Evolutionary conservation across 2,797 vertebrate genomes (phyloP).

Genomic region (Phoebastria nigripes): DNA sequence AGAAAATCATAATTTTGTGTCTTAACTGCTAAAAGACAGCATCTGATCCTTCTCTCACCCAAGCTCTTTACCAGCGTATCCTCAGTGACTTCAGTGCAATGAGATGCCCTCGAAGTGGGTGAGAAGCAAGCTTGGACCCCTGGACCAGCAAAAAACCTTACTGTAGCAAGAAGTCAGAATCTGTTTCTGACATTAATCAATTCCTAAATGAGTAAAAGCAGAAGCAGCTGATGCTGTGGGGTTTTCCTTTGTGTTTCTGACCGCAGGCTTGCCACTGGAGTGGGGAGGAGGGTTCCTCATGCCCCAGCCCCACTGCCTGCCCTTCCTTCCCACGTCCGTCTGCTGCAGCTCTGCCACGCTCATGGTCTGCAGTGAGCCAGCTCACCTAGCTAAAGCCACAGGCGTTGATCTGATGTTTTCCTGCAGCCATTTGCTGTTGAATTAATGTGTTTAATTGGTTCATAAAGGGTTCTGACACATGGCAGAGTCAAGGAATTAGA

Average conservation of each 20-base stretch:
- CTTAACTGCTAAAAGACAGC: not conserved
- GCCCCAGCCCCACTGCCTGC: not conserved
- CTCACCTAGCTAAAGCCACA: not conserved
- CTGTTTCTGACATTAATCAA: not conserved
- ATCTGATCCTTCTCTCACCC: not conserved
- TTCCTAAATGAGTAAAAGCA: not conserved
- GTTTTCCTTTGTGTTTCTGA: not conserved
- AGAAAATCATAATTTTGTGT: constrained; percentile 35
- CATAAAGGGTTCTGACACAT: not conserved
- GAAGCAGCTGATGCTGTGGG: not conserved
- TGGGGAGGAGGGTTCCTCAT: not conserved
- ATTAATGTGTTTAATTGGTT: not conserved
- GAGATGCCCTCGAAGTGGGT: not conserved
- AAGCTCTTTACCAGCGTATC: not conserved
- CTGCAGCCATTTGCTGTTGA: not conserved
- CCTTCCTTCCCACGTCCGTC: not conserved
- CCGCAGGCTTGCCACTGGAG: not conserved
- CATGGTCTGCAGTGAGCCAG: not conserved
- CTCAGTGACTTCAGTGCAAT: not conserved
- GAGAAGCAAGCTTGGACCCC: not conserved
- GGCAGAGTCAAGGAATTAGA: not conserved
- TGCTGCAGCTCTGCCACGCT: not conserved
- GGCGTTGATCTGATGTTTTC: not conserved
- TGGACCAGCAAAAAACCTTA: not conserved
- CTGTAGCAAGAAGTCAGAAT: not conserved